Base-by-base conservation (phyloP, 2,888 invertebrate species). In the Pseudolycoriella hygida region DNA sequence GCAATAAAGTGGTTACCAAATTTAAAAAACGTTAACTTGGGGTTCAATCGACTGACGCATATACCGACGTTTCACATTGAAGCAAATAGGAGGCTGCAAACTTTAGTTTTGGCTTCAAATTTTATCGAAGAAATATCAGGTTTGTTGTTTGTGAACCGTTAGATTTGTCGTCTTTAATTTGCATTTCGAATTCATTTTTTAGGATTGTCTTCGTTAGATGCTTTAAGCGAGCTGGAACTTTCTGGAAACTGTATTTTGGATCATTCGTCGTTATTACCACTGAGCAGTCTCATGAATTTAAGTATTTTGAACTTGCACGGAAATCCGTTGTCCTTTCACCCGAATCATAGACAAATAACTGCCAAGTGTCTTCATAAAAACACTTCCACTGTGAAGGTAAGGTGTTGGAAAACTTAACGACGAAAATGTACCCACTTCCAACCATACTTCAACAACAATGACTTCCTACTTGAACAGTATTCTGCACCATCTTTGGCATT, bases 311-410 rank as follows among this genome's bases (percentile, higher is more conserved):
- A 69, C 52, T 60, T 79, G 12, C 65, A 66, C 50, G 74, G 73
- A 4, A 78, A 80, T 65, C 78, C 80, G 1, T 54, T 80, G 15
- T 67, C 69, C 45, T 76, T 69, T 57, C 73, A 76, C 60, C 69
- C 71, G 1, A 68, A 71, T 38, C 77, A 80, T 57, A 67, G 77
- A 32, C 53, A 62, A 46, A 59, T 67, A 2, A 67, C 72, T 1
- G 66, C 71, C 2, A 67, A 68, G 52, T 71, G 71, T 59, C 60
- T 78, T 40, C 72, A 76, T 56, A 67, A 67, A 47, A 70, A 71
- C 50, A 66, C 71, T 12, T 62, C 67, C 8, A 66, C 65, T 20
- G 66, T 64, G 3, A 69, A 71, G 56, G 66, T 67, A 57, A 49
- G 44, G n/a, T n/a, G n/a, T n/a, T n/a, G n/a, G n/a, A n/a, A n/a